Base-by-base conservation (phyloP, 2,888 invertebrate species). In the Dasysyrphus albostriatus region DNA sequence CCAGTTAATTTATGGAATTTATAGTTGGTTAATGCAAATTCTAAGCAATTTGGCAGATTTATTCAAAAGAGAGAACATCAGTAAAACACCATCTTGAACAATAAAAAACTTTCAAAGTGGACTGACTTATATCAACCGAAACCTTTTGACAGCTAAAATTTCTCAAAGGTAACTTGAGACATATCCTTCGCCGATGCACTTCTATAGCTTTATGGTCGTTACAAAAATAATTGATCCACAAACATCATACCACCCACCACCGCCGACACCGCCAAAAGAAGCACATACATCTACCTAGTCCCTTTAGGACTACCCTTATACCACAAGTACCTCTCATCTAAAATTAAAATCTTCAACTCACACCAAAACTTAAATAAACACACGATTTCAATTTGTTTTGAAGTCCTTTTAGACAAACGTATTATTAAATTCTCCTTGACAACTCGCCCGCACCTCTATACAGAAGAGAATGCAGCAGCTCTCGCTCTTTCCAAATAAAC, bases 321-420 rank as follows among this genome's bases (percentile, higher is more conserved):
- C 65, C 65, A 77, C 32, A 78, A 47, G 65, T 37, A 73, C 83
- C 51, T 73, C 67, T 83, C 78, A 78, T 78, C 44, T 73, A 19
- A 78, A 73, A 73, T 83, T 78, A 67, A 83, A 78, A 70, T 32
- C 67, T 58, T 47, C 16, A 32, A 10, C 72, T 63, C 56, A 29
- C 37, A 72, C 58, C 63, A 37, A 19, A 39, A 39, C 56, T 39
- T 47, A 58, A 76, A 61, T 63, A 58, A 56, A 54, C 19, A 39
- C 69, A 49, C 37, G 39, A 73, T 79, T 83, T 58, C 63, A 83
- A 75, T 80, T 75, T 58, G 70, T 65, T 34, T 16, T 32, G n/a
- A 74, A 79, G 83, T 83, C 87, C 83, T 79, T 24, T 83, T 78
- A 74, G 75, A 87, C 58, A 78, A 83, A 83, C 83, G 75, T 87